Base-by-base conservation (phyloP, 2,888 invertebrate genomes). In the Trichogramma dendrolimi region DNA sequence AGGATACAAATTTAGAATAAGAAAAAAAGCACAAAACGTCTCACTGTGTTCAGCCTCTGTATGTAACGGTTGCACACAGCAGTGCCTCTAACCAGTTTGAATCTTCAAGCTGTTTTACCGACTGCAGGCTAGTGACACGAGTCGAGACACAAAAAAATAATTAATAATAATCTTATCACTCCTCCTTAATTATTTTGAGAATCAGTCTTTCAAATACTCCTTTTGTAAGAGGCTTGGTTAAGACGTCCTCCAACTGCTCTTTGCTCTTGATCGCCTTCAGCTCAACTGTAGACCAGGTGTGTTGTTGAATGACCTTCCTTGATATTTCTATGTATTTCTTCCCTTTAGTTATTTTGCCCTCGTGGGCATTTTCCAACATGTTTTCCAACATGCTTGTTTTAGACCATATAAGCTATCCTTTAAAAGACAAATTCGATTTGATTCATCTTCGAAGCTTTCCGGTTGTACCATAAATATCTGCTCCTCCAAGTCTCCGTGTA, bases 401-500 rank as follows among this genome's bases (percentile, higher is more conserved):
- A 73, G 56, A 27, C 74, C 72, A 62, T 73, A 73, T 38, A 73
- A 57, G 62, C 71, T 71, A 64, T 68, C 71, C 42, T 64, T 68
- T 40, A 74, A 48, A 39, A 56, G 62, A 40, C 71, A 72, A 5
- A 71, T 68, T n/a, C 55, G 47, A 8, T 58, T 64, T 4, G 67
- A 63, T 3, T 62, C 62, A 55, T 68, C 67, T 14, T 65, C 44
- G 42, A 67, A 70, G 38, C 72, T 70, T 64, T 70, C 67, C n/a
- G 71, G 71, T 60, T 71, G 70, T 42, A 60, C 53, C 69, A 72
- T 70, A 69, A 59, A 14, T 1, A 14, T 14, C 14, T 14, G 14
- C 14, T 14, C 14, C 14, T 14, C 14, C 14, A 14, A 14, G 14
- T 70, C 54, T 6, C 67, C 69, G 38, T 71, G 49, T 46, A 14